Percentiles rank a stretch among this genome's conserved stretches.
phyloP scores from a whole-genome alignment of 2,888 invertebrate genomes.

The Cantharis rufa region DNA sequence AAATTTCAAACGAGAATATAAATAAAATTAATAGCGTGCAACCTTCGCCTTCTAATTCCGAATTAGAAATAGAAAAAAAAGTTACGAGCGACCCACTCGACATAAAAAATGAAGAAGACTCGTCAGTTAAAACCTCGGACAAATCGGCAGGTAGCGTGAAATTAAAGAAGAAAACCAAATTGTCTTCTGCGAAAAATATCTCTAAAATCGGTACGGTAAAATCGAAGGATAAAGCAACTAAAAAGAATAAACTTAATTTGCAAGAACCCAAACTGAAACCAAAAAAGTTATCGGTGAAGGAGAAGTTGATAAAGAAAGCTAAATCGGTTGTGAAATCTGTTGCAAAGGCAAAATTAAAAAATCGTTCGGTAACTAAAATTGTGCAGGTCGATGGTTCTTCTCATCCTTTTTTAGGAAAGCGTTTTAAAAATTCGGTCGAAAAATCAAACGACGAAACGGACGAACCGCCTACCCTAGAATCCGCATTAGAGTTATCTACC shows the following conservation, averaged over 20 bases:
- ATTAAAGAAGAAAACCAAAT: background rate
- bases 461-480: background rate
- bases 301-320: background rate
- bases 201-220: background rate
- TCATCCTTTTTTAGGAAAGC: conserved; percentile 35
- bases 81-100: background rate
- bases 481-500: background rate
- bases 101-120: background rate
- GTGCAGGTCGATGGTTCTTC: conserved; percentile 35
- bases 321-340: background rate
- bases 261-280: background rate
- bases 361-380: conserved; percentile 22
- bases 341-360: conserved; percentile 5
- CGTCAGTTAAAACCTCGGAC: background rate
- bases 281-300: background rate
- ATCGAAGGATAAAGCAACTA: background rate
- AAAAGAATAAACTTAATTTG: background rate
- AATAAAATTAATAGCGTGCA: background rate
- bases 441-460: background rate
- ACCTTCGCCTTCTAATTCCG: background rate
- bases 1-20: background rate
- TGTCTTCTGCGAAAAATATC: background rate
- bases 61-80: background rate
- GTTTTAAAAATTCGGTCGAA: background rate
- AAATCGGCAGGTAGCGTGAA: background rate